These are phyloP conservation scores for Apostichopus japonicus DNA, from an alignment of 35 echinoderm and acorn worm genomes.

Conservation along the genomic window DNA sequence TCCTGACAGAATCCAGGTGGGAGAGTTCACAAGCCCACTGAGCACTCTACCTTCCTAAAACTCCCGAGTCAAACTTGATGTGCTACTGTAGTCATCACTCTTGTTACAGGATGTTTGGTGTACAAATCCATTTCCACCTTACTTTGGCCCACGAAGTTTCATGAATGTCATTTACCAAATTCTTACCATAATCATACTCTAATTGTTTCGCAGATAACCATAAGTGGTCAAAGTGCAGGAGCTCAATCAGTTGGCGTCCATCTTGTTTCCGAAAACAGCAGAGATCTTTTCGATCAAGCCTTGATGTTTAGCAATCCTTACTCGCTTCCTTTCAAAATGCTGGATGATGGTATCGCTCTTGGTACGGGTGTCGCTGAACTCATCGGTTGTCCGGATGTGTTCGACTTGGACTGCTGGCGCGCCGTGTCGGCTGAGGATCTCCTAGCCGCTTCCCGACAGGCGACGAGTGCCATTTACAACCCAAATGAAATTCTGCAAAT, in stretches of 20 bases:
- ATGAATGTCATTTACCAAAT: too few relatives aligned
- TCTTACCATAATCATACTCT: not conserved
- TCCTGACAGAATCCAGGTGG: too few relatives aligned
- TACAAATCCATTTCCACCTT: too few relatives aligned
- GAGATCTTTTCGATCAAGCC: constrained; percentile 55
- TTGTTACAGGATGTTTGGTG: too few relatives aligned
- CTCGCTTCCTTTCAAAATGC: constrained; percentile 54
- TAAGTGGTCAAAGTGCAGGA: constrained; percentile 71
- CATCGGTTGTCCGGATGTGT: constrained; percentile 41
- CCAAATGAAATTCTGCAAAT: constrained; percentile 53
- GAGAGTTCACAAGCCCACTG: too few relatives aligned
- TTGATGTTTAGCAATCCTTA: constrained; percentile 70
- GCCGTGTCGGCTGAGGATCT: constrained; percentile 28
- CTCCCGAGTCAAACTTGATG: too few relatives aligned
- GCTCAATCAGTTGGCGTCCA: constrained; percentile 68
- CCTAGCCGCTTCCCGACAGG: constrained; percentile 26
- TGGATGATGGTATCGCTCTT: constrained; percentile 24
- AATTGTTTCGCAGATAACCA: constrained; percentile 21
- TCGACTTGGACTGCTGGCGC: constrained; percentile 50
- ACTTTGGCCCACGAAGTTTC: too few relatives aligned
- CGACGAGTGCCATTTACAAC: constrained; percentile 41
- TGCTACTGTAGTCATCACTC: too few relatives aligned
- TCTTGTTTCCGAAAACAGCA: constrained; percentile 44
- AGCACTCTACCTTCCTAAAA: too few relatives aligned
- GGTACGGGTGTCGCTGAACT: constrained; percentile 49